A percentile compares a stretch with the other conserved stretches of the same genome.
These are phyloP conservation scores for Acestrorhynchus altus DNA, from an alignment of 2,797 vertebrate genomes.

Conservation along the genomic window DNA sequence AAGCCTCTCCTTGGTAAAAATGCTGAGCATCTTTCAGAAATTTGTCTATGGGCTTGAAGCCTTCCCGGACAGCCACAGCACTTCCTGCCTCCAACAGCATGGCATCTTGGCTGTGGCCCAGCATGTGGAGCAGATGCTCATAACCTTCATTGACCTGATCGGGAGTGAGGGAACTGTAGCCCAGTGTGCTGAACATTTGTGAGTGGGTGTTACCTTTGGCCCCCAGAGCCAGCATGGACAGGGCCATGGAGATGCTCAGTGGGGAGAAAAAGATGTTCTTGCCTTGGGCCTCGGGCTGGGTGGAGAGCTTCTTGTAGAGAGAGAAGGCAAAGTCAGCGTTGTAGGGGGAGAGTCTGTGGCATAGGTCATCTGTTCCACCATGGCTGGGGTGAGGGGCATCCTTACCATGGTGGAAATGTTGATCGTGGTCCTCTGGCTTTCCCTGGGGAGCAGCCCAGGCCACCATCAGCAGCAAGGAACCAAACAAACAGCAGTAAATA, in stretches of 20 bases:
- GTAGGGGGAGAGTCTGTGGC: constrained; percentile 25
- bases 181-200: constrained; percentile 82
- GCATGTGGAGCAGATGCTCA: constrained; percentile 67
- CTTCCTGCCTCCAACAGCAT: constrained; percentile 71
- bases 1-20: constrained; percentile 75
- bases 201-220: constrained; percentile 80
- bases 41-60: constrained; percentile 63
- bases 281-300: constrained; percentile 58
- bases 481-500: constrained; percentile 60
- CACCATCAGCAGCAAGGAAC: constrained; percentile 68
- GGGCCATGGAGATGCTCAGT: constrained; percentile 83
- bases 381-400: constrained; percentile 53
- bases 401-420: constrained; percentile 50
- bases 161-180: constrained; percentile 74
- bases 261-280: constrained; percentile 90
- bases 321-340: constrained; percentile 77
- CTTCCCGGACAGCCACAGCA: constrained; percentile 72
- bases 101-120: constrained; percentile 60
- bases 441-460: constrained; percentile 59
- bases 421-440: constrained; percentile 50
- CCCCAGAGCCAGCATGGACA: constrained; percentile 87
- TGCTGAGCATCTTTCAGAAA: constrained; percentile 77
- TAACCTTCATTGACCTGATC: constrained; percentile 76
- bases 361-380: not conserved
- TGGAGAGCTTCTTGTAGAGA: constrained; percentile 75